A percentile compares a stretch with the other conserved stretches of the same genome.
Conservation (phyloP, 2,113 vertebrate species). For the Malaclemys terrapin region DNA sequence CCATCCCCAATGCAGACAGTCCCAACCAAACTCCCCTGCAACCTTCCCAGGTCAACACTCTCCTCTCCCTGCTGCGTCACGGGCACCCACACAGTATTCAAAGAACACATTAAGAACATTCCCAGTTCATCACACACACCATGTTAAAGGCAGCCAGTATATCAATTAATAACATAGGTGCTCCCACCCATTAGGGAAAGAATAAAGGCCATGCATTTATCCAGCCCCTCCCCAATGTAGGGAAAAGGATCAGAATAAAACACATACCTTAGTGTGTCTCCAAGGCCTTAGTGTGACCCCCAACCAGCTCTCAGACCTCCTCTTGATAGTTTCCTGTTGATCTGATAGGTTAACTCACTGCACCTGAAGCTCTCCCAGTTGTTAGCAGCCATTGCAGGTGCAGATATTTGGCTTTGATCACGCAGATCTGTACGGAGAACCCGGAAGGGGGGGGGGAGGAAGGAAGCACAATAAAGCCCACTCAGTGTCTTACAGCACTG, state of each 20-base stretch:
- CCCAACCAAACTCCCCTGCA: too few relatives aligned
- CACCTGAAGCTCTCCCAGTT: background rate
- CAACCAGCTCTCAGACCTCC: background rate
- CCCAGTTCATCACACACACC: too few relatives aligned
- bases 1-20: too few relatives aligned
- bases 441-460: background rate
- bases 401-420: background rate
- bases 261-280: background rate
- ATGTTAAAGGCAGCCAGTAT: too few relatives aligned
- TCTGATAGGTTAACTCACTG: background rate
- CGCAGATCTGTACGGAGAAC: background rate
- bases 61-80: too few relatives aligned
- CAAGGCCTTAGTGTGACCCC: background rate
- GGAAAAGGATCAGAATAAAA: background rate
- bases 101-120: too few relatives aligned
- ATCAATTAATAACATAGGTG: fast-evolving
- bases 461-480: constrained; percentile 42
- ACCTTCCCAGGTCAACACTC: too few relatives aligned
- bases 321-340: background rate
- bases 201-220: background rate
- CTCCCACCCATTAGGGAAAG: background rate
- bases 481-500: background rate
- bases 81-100: too few relatives aligned
- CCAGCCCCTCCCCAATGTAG: fast-evolving
- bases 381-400: background rate